Percentiles rank a stretch among this genome's conserved stretches.
phyloP scores from a whole-genome alignment of 2,113 vertebrate genomes.

The Charina bottae region DNA sequence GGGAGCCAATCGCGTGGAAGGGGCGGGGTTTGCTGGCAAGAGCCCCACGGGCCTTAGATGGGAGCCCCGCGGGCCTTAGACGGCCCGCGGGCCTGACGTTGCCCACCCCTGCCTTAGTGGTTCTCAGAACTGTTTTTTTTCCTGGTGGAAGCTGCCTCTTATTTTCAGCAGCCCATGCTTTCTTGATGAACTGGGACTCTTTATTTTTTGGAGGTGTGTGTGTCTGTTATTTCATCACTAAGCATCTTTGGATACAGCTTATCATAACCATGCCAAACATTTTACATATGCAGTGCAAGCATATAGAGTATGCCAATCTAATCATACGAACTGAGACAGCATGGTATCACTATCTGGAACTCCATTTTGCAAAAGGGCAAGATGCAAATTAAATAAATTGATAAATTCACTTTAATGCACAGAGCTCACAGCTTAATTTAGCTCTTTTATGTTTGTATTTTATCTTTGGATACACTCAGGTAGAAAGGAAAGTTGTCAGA shows the following conservation, averaged over 20 bases:
- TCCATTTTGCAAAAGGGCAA: neutral
- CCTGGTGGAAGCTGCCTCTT: neutral
- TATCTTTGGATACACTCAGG: neutral
- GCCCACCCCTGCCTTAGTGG: neutral
- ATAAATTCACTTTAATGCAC: neutral
- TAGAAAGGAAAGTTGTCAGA: neutral
- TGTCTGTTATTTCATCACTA: neutral
- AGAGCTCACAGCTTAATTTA: neutral
- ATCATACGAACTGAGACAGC: neutral
- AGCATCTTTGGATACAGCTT: neutral
- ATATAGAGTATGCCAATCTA: neutral
- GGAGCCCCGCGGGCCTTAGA: no score
- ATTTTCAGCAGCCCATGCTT: neutral
- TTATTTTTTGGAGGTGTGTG: neutral
- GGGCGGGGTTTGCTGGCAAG: no score
- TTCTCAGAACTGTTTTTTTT: neutral
- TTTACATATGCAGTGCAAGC: neutral
- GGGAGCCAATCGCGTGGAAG: no score
- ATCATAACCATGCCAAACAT: neutral
- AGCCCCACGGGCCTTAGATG: no score
- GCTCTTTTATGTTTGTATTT: no score
- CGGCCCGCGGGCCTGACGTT: no score
- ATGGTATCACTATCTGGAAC: neutral
- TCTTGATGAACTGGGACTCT: neutral
- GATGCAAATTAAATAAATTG: neutral